These are phyloP conservation scores for Epizoanthus scotinus DNA, from an alignment of 92 coral and sea anemone species.

Conservation along the genomic window DNA sequence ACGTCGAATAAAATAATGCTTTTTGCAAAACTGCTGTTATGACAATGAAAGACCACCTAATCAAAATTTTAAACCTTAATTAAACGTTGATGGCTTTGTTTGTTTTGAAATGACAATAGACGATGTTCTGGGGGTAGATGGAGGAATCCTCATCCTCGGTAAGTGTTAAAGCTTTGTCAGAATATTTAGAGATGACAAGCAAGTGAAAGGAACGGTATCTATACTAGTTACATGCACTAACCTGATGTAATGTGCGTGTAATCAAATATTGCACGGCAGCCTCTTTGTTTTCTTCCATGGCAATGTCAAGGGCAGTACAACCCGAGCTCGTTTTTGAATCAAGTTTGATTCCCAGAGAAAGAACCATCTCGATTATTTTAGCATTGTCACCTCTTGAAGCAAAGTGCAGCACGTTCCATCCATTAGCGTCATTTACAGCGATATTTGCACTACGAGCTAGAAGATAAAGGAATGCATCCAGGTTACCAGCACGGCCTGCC, in stretches of 20 bases:
- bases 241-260: not conserved
- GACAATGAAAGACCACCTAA: no score
- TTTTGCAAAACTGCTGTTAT: no score
- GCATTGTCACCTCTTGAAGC: slow-evolving; percentile 1
- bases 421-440: not conserved
- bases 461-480: slow-evolving; percentile 1
- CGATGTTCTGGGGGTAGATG: no score
- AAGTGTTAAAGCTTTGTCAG: no score
- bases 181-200: no score
- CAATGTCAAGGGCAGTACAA: not conserved
- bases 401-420: slow-evolving; percentile 18
- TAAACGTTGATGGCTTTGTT: no score
- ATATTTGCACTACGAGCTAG: not conserved
- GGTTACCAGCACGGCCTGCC: not conserved
- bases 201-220: no score
- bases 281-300: not conserved
- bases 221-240: not conserved
- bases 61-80: no score
- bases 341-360: slow-evolving; percentile 15
- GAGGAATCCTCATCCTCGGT: no score
- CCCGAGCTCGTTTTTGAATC: not conserved
- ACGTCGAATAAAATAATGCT: no score
- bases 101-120: no score
- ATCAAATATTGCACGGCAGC: slow-evolving; percentile 4
- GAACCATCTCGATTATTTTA: slow-evolving; percentile 1